These are phyloP conservation scores for Pygmarrhopalites habei DNA, from an alignment of 1,140 invertebrate genomes.

Conservation along the genomic window DNA sequence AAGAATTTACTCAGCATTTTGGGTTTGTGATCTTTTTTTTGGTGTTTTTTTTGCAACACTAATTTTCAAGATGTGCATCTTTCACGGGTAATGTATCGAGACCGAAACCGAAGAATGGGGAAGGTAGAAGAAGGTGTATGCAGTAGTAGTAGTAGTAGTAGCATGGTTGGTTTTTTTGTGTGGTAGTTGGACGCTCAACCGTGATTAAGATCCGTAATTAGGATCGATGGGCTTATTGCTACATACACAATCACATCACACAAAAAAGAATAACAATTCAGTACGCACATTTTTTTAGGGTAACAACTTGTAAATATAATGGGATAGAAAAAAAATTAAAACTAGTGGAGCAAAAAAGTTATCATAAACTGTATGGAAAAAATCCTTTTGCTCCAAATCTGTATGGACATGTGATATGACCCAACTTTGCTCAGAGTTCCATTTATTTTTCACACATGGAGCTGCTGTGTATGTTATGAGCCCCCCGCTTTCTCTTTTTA, in stretches of 20 bases:
- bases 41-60: constrained; percentile 15
- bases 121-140: constrained; percentile 23
- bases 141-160: constrained; percentile 23
- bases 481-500: too few species aligned
- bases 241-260: constrained; percentile 30
- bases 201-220: constrained; percentile 16
- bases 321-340: neutral
- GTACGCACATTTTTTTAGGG: neutral
- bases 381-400: neutral
- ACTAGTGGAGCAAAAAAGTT: too few species aligned
- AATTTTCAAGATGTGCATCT: constrained; percentile 8
- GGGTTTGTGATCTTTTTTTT: constrained; percentile 11
- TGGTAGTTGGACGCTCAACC: constrained; percentile 4
- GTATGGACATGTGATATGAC: too few species aligned
- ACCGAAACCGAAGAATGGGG: constrained; percentile 19
- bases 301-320: neutral
- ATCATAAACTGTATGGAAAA: too few species aligned
- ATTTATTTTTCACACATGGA: neutral
- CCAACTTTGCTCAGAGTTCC: too few species aligned
- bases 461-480: too few species aligned
- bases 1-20: constrained; percentile 30
- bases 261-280: constrained; percentile 13
- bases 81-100: neutral
- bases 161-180: neutral
- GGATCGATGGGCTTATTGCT: constrained; percentile 35